Percentiles rank a stretch among this genome's conserved stretches.
phyloP scores from a whole-genome alignment of 2,888 invertebrate genomes.

The Eurytoma adleriae region DNA sequence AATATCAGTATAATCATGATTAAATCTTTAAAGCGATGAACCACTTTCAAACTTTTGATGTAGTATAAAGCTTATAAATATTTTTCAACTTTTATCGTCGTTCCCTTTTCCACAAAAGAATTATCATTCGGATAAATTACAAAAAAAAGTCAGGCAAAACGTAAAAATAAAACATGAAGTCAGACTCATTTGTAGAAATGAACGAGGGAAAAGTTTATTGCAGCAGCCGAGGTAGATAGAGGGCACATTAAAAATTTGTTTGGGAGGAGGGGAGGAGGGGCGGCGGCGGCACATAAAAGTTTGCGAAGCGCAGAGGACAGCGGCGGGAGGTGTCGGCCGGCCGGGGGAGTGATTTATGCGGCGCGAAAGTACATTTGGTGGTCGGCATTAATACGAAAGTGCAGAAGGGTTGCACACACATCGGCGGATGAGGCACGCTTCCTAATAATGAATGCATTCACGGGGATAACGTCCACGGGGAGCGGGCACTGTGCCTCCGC shows the following conservation, averaged over 20 bases:
- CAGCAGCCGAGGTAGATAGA: not conserved
- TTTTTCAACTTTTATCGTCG: too few relatives aligned
- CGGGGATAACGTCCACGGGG: constrained; percentile 61
- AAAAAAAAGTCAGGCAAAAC: too few relatives aligned
- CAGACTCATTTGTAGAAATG: too few relatives aligned
- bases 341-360: constrained; percentile 40
- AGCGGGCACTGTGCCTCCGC: not conserved
- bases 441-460: constrained; percentile 67
- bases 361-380: constrained; percentile 48
- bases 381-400: constrained; percentile 49
- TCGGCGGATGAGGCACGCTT: constrained; percentile 30
- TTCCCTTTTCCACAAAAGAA: too few relatives aligned
- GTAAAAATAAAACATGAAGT: too few relatives aligned
- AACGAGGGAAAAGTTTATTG: too few relatives aligned
- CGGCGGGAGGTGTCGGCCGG: not conserved
- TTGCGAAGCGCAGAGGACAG: not conserved
- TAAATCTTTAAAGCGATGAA: too few relatives aligned
- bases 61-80: too few relatives aligned
- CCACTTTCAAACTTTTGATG: too few relatives aligned
- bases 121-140: too few relatives aligned
- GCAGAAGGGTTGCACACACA: constrained; percentile 42
- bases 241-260: constrained; percentile 23
- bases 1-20: too few relatives aligned
- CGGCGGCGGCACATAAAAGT: not conserved
- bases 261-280: not conserved